Conservation (phyloP, 2,113 vertebrate genomes). For the Calcarius ornatus region DNA sequence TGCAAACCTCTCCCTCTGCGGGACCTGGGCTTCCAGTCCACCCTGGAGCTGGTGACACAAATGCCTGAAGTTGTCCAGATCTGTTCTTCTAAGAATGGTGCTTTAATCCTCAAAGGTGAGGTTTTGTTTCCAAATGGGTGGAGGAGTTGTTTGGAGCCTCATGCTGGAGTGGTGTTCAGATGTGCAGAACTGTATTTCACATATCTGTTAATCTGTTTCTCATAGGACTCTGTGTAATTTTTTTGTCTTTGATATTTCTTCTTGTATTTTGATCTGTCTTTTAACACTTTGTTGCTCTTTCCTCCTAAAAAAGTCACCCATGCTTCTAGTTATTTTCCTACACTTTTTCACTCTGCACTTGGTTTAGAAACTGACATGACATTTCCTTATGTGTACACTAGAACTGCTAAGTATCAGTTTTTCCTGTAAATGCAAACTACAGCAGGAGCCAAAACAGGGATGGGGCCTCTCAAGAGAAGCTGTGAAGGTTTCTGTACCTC, state of each 20-base stretch:
- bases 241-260: not conserved
- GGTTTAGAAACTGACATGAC: not conserved
- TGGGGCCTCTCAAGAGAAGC: accelerated
- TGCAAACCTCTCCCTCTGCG: conserved; percentile 81
- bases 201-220: not conserved
- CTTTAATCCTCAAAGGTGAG: conserved; percentile 77
- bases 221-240: not conserved
- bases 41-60: conserved; percentile 82
- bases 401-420: not conserved
- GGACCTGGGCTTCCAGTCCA: conserved; percentile 77
- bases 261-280: not conserved
- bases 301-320: not conserved
- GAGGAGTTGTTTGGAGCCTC: not conserved
- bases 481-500: not conserved
- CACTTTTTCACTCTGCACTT: not conserved
- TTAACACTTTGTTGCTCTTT: not conserved
- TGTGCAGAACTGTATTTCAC: not conserved
- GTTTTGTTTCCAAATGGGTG: not conserved
- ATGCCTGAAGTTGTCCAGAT: conserved; percentile 87
- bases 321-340: not conserved
- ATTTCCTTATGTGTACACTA: not conserved
- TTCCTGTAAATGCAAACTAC: not conserved
- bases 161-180: not conserved
- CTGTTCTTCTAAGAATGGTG: conserved; percentile 55
- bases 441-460: not conserved